Base-by-base conservation (phyloP, 2,797 vertebrate genomes). In the Megalops cyprinoides region DNA sequence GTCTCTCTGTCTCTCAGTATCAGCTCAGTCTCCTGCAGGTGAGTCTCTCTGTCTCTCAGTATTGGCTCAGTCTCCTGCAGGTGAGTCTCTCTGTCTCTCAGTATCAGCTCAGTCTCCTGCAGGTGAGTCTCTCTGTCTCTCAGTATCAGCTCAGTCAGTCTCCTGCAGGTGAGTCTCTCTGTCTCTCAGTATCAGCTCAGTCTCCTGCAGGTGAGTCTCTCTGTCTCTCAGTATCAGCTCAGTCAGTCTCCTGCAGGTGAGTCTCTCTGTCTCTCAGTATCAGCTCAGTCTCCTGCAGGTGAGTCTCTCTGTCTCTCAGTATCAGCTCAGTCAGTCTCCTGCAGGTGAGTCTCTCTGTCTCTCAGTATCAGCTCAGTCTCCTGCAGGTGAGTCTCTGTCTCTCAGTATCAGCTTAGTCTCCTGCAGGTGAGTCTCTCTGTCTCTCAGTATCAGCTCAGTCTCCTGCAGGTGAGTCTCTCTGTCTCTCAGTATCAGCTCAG, bases 351-450 rank as follows among this genome's bases (percentile, higher is more conserved):
- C n/a, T n/a, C n/a, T n/a, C n/a, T n/a, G n/a, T n/a, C 23, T 62
- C 44, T 28, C 42, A 62, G 31, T 67, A 12, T 23, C 31, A 4
- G 37, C n/a, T 46, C 53, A 79, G 34, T 74, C 53, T 81, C 85
- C 58, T 92, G 88, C 84, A 46, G 39, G 15, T 71, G 71, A 49
- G 44, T 51, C 7, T 49, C 20, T 58, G 85, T 83, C n/a, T n/a
- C n/a, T n/a, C n/a, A n/a, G n/a, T n/a, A n/a, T n/a, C n/a, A 87
- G 88, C 90, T 91, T 82, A 88, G 85, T 75, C 3, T n/a, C 28
- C 4, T 34, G 48, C 28, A 56, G 76, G 31, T 78, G n/a, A n/a
- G n/a, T n/a, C n/a, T n/a, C n/a, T n/a, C n/a, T n/a, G n/a, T n/a
- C 23, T 62, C 44, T 28, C 42, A 62, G 31, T 67, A 12, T 23